Base-by-base conservation (phyloP, 2,113 vertebrate species). In the Peromyscus californicus region DNA sequence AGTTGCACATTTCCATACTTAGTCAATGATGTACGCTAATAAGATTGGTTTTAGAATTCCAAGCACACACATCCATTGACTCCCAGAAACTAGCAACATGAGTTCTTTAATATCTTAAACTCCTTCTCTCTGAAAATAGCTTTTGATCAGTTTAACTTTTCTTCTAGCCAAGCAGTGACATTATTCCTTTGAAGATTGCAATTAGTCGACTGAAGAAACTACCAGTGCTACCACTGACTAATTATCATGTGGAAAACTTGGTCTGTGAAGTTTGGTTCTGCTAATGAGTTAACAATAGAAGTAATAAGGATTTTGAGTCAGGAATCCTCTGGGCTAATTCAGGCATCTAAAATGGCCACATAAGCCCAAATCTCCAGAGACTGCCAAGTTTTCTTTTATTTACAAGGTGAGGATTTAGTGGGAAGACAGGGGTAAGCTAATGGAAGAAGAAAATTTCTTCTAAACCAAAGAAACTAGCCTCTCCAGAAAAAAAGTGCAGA, bases 181-280 rank as follows among this genome's bases (percentile, higher is more conserved):
- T 84, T 82, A 97, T 94, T 89, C 86, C 90, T 97, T 91, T 93
- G 90, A 96, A 89, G 82, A 29, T 57, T 78, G n/a, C 89, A 95
- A 93, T 95, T 95, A 97, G 95, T 59, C 72, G 76, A 95, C 78
- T 91, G 95, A 83, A 91, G 70, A 94, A 96, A 96, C 59, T 82
- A 95, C 70, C 96, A 91, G 63, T 72, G 48, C 96, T 95, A 80
- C 48, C 85, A 90, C 74, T 90, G 93, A 76, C 69, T 94, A 92
- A 95, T 96, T 88, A 97, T 0, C 59, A 54, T 76, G 48, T 76
- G 31, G 93, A 96, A 95, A 96, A 93, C 86, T 95, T 89, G 65
- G 67, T 75, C 96, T 89, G 39, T 75, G 75, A 33, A 85, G 51
- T 96, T 86, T 82, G 11, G 85, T 59, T n/a, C 79, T 84, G 65